Conservation (phyloP, 2,797 vertebrate genomes). For the Sparus aurata region DNA sequence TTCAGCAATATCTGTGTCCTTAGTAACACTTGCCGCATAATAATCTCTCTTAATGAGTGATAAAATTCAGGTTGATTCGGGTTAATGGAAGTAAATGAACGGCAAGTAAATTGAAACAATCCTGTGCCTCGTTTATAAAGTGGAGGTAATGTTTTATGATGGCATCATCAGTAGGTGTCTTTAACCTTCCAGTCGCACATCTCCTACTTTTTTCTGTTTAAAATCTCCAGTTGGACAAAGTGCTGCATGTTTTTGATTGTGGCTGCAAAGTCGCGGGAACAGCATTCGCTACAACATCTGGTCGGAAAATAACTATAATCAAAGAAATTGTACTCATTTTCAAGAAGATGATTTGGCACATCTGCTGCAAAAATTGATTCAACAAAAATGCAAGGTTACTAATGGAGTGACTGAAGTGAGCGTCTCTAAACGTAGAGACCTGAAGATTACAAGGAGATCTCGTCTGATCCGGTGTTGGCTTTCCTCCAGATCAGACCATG, state of each 20-base stretch:
- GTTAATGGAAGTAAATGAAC: conserved; percentile 35
- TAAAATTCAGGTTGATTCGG: conserved; percentile 31
- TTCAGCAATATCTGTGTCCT: conserved; percentile 22
- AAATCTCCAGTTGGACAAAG: not conserved
- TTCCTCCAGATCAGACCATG: conserved; percentile 32
- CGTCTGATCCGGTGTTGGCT: conserved; percentile 13
- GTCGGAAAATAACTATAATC: not conserved
- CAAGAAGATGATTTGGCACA: not conserved
- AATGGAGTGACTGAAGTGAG: not conserved
- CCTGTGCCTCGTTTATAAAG: conserved; percentile 16
- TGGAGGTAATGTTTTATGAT: conserved; percentile 2
- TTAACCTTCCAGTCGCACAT: not conserved
- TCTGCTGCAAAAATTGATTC: not conserved
- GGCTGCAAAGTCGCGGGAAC: not conserved
- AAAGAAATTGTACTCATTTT: not conserved
- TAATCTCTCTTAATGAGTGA: conserved; percentile 45
- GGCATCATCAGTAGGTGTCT: conserved; percentile 7
- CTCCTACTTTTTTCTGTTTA: not conserved
- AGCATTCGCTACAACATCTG: not conserved
- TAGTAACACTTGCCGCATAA: conserved; percentile 32
- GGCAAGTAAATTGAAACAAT: conserved; percentile 17
- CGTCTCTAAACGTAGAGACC: not conserved
- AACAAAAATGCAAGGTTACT: not conserved
- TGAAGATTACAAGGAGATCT: not conserved
- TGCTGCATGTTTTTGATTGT: not conserved